Evolutionary conservation across 2,797 vertebrate species (phyloP).

Genomic region (Falco novaeseelandiae): DNA sequence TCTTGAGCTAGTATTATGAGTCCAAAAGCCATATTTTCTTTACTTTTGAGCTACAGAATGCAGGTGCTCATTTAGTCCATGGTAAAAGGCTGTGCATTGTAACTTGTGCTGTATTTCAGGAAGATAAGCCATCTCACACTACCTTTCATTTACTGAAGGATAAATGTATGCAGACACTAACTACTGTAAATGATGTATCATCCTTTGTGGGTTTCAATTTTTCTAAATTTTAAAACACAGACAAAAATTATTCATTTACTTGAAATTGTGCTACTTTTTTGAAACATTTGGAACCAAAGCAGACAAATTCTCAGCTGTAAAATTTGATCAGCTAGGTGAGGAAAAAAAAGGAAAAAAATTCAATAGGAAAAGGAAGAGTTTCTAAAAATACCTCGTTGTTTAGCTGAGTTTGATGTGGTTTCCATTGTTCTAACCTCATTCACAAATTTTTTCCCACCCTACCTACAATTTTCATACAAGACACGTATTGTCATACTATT

Average conservation of each 20-base stretch:
- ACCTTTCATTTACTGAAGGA: neutral
- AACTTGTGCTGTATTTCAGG: neutral
- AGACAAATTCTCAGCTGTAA: neutral
- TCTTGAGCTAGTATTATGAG: neutral
- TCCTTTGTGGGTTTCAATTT: neutral
- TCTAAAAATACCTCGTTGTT: neutral
- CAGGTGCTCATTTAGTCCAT: neutral
- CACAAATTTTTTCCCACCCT: slow-evolving; percentile 75
- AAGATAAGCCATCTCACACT: neutral
- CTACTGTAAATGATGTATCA: neutral
- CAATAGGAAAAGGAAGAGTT: slow-evolving; percentile 17
- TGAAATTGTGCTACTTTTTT: neutral
- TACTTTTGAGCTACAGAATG: neutral
- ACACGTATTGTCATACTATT: neutral
- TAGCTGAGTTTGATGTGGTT: neutral
- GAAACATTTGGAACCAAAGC: neutral
- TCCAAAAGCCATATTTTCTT: neutral
- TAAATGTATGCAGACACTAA: neutral
- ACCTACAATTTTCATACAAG: slow-evolving; percentile 69
- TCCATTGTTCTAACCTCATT: slow-evolving; percentile 33
- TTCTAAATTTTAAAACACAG: neutral
- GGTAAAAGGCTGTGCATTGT: neutral
- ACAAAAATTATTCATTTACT: neutral
- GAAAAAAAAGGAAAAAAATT: neutral
- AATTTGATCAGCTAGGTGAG: neutral